These are phyloP conservation scores for Mesembrinibis cayennensis DNA, from an alignment of 2,113 vertebrate species.

Conservation along the genomic window DNA sequence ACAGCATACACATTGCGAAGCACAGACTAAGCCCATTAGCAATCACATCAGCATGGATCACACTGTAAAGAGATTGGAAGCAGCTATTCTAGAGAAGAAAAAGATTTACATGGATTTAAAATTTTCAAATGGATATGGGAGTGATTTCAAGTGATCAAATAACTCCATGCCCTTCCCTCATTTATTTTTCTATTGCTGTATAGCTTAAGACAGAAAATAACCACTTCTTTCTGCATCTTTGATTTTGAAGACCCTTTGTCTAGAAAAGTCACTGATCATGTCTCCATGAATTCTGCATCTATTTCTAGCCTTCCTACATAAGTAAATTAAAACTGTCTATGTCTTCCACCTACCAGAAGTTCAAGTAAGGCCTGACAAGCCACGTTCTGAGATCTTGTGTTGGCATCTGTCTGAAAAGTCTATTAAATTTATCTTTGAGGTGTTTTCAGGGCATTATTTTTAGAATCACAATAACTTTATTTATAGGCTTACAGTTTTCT, in stretches of 20 bases:
- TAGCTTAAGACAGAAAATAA: background rate
- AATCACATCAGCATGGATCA: slow-evolving; percentile 7
- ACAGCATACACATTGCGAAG: background rate
- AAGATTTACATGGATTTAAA: slow-evolving; percentile 23
- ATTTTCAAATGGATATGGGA: background rate
- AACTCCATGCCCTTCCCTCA: background rate
- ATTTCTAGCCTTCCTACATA: background rate
- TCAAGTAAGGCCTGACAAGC: background rate
- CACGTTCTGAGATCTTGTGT: background rate
- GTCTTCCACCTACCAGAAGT: background rate
- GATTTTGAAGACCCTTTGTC: background rate
- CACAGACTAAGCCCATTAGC: slow-evolving; percentile 27
- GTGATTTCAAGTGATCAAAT: background rate
- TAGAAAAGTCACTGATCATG: background rate
- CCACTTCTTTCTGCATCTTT: background rate
- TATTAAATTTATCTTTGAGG: background rate
- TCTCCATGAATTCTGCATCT: background rate
- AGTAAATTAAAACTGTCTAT: background rate
- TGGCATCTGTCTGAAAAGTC: slow-evolving; percentile 4
- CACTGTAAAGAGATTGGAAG: background rate
- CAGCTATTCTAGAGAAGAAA: background rate
- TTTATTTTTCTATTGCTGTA: background rate
- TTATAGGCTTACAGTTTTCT: slow-evolving; percentile 9
- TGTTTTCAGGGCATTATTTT: slow-evolving; percentile 24
- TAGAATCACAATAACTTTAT: slow-evolving; percentile 20